A percentile compares a stretch with the other conserved stretches of the same genome.
These are phyloP conservation scores for Cherax destructor DNA, from an alignment of 1,140 invertebrate species.

Conservation along the genomic window DNA sequence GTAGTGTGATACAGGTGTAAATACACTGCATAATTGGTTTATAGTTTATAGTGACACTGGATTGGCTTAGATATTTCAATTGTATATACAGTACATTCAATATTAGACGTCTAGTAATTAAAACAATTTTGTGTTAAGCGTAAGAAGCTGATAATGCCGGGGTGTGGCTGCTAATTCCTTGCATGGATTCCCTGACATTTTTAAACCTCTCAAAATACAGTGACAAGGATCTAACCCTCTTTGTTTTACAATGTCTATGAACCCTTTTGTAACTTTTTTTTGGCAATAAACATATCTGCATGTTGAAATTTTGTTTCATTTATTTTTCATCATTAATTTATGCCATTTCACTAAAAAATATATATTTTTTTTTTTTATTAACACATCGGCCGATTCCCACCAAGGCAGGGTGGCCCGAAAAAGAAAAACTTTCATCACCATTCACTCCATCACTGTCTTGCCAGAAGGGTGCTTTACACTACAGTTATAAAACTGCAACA, in stretches of 20 bases:
- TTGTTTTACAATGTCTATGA: background rate
- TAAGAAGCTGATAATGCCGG: background rate
- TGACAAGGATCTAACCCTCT: background rate
- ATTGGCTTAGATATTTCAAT: background rate
- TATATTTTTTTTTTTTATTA: no score
- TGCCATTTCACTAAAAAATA: no score
- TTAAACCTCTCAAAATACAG: background rate
- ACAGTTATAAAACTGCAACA: no score
- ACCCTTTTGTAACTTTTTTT: constrained; percentile 2
- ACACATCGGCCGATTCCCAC: no score
- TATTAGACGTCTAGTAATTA: background rate
- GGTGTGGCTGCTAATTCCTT: background rate
- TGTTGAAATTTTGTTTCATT: background rate
- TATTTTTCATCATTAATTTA: no score
- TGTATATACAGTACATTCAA: background rate
- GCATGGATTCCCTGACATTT: background rate
- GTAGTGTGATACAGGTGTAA: background rate
- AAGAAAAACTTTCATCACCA: no score
- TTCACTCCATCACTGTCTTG: no score
- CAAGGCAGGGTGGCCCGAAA: no score
- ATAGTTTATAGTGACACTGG: background rate
- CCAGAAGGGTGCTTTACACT: no score
- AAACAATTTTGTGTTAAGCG: background rate
- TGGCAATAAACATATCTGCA: constrained; percentile 6
- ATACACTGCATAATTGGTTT: constrained; percentile 6